Evolutionary conservation across 2,797 vertebrate genomes (phyloP).

Genomic region (Euthynnus affinis): DNA sequence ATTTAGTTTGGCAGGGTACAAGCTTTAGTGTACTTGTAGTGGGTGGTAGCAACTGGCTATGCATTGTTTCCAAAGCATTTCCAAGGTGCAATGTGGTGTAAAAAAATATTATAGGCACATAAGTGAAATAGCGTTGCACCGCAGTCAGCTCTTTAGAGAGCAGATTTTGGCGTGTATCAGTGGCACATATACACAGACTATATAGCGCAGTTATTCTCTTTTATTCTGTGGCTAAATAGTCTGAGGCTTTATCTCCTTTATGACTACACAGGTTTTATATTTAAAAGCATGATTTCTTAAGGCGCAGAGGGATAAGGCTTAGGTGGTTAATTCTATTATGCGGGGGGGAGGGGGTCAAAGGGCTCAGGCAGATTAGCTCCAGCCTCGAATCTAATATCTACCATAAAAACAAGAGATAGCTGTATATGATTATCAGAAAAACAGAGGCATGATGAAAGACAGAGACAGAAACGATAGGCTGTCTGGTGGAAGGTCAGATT

Average conservation of each 20-base stretch:
- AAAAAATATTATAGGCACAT: slow-evolving; percentile 6
- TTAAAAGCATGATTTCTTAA: slow-evolving; percentile 22
- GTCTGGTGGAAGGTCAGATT: slow-evolving; percentile 40
- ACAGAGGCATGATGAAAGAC: slow-evolving; percentile 38
- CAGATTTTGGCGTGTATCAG: not conserved
- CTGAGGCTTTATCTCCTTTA: slow-evolving; percentile 32
- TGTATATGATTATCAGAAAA: slow-evolving; percentile 53
- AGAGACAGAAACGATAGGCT: slow-evolving; percentile 7
- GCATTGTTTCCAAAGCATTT: slow-evolving; percentile 31
- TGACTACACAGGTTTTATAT: slow-evolving; percentile 33
- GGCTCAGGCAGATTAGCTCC: slow-evolving; percentile 61
- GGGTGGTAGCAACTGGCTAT: slow-evolving; percentile 43
- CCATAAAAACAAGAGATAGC: slow-evolving; percentile 43
- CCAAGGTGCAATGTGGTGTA: slow-evolving; percentile 4
- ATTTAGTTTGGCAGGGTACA: slow-evolving; percentile 9
- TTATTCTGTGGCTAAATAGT: slow-evolving; percentile 6
- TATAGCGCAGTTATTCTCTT: slow-evolving; percentile 9
- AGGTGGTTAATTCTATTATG: slow-evolving; percentile 67
- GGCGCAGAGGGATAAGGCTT: slow-evolving; percentile 46
- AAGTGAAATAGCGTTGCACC: not conserved
- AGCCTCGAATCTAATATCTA: slow-evolving; percentile 57
- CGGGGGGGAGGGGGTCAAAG: slow-evolving; percentile 57
- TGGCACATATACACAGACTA: not conserved
- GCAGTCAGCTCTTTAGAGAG: slow-evolving; percentile 19
- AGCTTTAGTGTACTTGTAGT: slow-evolving; percentile 3